A percentile compares a stretch with the other conserved stretches of the same genome.
Evolutionary conservation across 2,888 invertebrate species (phyloP).

Genomic region (Agrotis segetum): DNA sequence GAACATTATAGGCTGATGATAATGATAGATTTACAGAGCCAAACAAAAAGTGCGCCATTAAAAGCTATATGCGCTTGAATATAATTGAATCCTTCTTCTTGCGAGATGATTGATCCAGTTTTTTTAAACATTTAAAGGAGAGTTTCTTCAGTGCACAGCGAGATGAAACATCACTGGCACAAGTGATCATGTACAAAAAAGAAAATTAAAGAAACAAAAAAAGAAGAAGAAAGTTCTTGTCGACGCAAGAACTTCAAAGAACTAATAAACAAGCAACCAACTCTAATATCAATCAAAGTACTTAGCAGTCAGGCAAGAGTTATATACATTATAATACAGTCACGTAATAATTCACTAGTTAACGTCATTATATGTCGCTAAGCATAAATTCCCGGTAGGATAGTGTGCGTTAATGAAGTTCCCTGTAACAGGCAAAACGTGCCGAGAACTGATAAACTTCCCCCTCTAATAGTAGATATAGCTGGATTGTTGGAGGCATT

Average conservation of each 20-base stretch:
- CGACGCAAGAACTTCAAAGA: slow-evolving; percentile 1
- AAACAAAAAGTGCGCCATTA: too few relatives aligned
- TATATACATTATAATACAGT: slow-evolving; percentile 66
- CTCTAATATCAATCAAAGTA: slow-evolving; percentile 51
- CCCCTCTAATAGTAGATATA: slow-evolving; percentile 55
- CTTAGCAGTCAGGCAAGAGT: slow-evolving; percentile 46
- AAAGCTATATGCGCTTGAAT: too few relatives aligned
- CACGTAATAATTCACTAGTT: slow-evolving; percentile 75
- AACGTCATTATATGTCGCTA: slow-evolving; percentile 78
- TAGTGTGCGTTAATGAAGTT: slow-evolving; percentile 80
- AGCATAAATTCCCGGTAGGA: slow-evolving; percentile 78
- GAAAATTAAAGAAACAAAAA: neutral
- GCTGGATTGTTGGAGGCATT: slow-evolving; percentile 47
- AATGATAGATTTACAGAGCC: too few relatives aligned
- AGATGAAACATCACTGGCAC: too few relatives aligned
- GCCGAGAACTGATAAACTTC: slow-evolving; percentile 77
- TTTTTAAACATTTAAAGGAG: too few relatives aligned
- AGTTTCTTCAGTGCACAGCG: too few relatives aligned
- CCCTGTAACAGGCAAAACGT: slow-evolving; percentile 75
- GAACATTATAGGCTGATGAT: too few relatives aligned
- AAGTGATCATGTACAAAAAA: too few relatives aligned
- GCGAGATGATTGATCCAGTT: too few relatives aligned
- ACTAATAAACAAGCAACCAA: slow-evolving; percentile 34
- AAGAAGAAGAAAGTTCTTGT: neutral
- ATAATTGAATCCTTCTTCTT: too few relatives aligned